A percentile compares a stretch with the other conserved stretches of the same genome.
Evolutionary conservation across 2,888 invertebrate species (phyloP).

Genomic region (Epinotia nisella): DNA sequence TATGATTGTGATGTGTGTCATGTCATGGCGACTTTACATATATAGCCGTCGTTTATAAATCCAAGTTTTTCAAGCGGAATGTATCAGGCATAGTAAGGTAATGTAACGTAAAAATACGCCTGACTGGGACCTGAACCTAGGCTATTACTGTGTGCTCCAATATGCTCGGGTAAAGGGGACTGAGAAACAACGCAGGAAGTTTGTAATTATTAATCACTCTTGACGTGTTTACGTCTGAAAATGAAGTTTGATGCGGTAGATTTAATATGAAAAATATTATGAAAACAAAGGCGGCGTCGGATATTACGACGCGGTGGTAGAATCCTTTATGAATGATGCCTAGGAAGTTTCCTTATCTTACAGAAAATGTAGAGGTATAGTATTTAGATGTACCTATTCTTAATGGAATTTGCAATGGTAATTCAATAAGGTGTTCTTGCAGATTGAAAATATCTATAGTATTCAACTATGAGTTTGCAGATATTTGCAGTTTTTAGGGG

Average conservation of each 20-base stretch:
- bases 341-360: too few species aligned
- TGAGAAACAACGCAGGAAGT: conserved; percentile 19
- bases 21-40: not conserved
- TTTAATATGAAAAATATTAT: conserved; percentile 20
- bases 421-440: not conserved
- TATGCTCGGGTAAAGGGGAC: conserved; percentile 15
- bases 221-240: conserved; percentile 27
- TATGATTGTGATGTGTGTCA: too few species aligned
- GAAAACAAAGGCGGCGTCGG: not conserved
- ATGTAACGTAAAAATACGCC: conserved; percentile 36
- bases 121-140: conserved; percentile 16
- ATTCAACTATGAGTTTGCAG: too few species aligned
- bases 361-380: too few species aligned
- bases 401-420: too few species aligned
- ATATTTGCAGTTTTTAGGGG: too few species aligned
- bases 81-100: conserved; percentile 11
- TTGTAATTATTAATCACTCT: conserved; percentile 33
- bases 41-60: conserved; percentile 1
- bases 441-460: not conserved
- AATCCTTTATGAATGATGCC: not conserved
- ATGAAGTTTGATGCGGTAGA: conserved; percentile 15
- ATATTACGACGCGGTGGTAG: not conserved
- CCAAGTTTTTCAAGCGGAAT: conserved; percentile 25
- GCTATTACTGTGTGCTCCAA: conserved; percentile 10
- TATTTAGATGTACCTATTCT: too few species aligned